phyloP scores from a whole-genome alignment of 2,113 vertebrate species.

The Nerophis lumbriciformis region DNA sequence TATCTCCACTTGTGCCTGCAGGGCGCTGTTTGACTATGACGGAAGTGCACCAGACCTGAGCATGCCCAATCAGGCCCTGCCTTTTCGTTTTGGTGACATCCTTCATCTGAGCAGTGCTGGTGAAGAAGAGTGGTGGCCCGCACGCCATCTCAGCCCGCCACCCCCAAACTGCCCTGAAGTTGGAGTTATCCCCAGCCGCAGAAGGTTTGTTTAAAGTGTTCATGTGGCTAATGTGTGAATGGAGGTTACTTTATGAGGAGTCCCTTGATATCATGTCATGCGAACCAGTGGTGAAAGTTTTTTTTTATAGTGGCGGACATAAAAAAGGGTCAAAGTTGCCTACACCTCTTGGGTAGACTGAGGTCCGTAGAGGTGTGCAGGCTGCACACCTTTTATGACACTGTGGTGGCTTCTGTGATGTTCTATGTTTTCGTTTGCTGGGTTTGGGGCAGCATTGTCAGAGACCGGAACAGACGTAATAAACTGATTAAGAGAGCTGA shows the following conservation, averaged over 20 bases:
- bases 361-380: no score
- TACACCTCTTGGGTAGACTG: no score
- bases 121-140: slow-evolving; percentile 98
- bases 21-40: slow-evolving; percentile 83
- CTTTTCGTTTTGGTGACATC: slow-evolving; percentile 91
- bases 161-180: slow-evolving; percentile 76
- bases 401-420: no score
- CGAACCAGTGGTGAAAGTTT: background rate
- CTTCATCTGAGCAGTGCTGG: slow-evolving; percentile 91
- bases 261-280: background rate
- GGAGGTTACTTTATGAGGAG: background rate
- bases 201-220: slow-evolving; percentile 72
- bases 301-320: no score
- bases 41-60: slow-evolving; percentile 83
- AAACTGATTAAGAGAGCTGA: no score
- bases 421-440: no score
- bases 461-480: no score
- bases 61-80: slow-evolving; percentile 85
- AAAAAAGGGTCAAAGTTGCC: no score
- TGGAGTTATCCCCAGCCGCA: slow-evolving; percentile 95
- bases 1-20: slow-evolving; percentile 19
- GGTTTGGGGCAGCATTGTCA: no score
- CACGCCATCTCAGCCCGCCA: slow-evolving; percentile 78
- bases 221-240: background rate
- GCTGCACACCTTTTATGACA: no score